These are phyloP conservation scores for Spilogale gracilis DNA, from an alignment of 2,113 vertebrate genomes.

Conservation along the genomic window DNA sequence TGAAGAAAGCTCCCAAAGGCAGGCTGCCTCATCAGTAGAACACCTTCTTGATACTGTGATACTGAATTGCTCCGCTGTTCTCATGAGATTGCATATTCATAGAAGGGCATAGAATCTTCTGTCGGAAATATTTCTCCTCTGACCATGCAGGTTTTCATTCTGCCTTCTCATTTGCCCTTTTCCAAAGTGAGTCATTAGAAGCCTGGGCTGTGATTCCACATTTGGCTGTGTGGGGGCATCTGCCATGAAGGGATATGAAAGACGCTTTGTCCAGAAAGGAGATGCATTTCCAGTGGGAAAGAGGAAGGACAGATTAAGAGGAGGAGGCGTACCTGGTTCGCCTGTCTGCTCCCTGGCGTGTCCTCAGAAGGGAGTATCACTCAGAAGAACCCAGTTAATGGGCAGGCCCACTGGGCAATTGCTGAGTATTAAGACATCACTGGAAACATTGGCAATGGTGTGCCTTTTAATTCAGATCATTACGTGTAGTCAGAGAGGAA, in stretches of 20 bases:
- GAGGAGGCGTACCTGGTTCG: neutral
- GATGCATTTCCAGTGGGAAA: neutral
- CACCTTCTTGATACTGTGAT: conserved; percentile 47
- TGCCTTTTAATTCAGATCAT: neutral
- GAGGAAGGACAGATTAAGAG: neutral
- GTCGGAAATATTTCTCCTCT: conserved; percentile 58
- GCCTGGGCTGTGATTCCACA: neutral
- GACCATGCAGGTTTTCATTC: neutral
- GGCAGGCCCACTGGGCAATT: neutral
- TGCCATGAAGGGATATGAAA: neutral
- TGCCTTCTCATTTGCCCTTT: conserved; percentile 11
- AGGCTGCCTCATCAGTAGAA: neutral
- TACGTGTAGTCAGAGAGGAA: neutral
- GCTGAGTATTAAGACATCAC: neutral
- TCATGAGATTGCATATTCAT: conserved; percentile 39
- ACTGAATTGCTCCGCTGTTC: conserved; percentile 54
- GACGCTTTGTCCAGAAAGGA: neutral
- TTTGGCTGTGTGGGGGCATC: neutral
- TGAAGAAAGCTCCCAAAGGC: neutral
- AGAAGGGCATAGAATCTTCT: conserved; percentile 41
- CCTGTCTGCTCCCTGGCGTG: neutral
- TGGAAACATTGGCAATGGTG: neutral
- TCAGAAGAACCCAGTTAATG: neutral
- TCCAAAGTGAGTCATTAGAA: neutral
- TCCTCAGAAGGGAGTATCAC: neutral